Evolutionary conservation across 2,888 invertebrate genomes (phyloP).

Genomic region (Lithophane ornitopus): DNA sequence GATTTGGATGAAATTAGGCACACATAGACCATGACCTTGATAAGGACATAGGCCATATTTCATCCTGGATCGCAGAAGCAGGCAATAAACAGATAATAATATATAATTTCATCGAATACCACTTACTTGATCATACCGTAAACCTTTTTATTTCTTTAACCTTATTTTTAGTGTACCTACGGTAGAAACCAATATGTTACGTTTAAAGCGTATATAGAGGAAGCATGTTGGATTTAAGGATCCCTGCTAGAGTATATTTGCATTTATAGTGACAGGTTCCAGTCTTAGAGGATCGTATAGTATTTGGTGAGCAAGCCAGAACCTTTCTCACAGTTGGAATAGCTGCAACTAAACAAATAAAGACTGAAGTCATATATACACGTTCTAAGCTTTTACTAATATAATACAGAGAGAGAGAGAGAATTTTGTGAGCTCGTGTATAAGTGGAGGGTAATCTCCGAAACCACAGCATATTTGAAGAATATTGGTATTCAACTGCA

Average conservation of each 20-base stretch:
- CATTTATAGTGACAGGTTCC: conserved; percentile 42
- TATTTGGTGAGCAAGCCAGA: conserved; percentile 13
- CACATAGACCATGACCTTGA: too few species aligned
- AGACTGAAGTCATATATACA: not conserved
- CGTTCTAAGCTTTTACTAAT: too few species aligned
- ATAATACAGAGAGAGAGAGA: too few species aligned
- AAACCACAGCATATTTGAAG: too few species aligned
- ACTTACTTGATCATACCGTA: not conserved
- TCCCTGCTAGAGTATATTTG: conserved; percentile 38
- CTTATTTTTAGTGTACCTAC: not conserved
- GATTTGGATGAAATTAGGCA: too few species aligned
- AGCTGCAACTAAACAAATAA: conserved; percentile 25
- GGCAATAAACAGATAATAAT: too few species aligned
- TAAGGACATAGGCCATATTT: too few species aligned
- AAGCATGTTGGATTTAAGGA: conserved; percentile 38
- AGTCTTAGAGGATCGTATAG: conserved; percentile 7
- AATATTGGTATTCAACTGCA: too few species aligned
- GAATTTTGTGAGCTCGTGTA: too few species aligned
- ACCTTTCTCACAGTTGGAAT: conserved; percentile 9
- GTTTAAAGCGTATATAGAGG: conserved; percentile 30
- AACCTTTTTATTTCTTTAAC: not conserved
- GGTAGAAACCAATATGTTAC: conserved; percentile 34
- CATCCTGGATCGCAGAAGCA: too few species aligned
- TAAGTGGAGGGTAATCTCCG: too few species aligned
- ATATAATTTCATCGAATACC: not conserved